Evolutionary conservation across 2,888 invertebrate species (phyloP), one percentile per base, ranked within the genome.

Genomic region (Tillus elongatus): DNA sequence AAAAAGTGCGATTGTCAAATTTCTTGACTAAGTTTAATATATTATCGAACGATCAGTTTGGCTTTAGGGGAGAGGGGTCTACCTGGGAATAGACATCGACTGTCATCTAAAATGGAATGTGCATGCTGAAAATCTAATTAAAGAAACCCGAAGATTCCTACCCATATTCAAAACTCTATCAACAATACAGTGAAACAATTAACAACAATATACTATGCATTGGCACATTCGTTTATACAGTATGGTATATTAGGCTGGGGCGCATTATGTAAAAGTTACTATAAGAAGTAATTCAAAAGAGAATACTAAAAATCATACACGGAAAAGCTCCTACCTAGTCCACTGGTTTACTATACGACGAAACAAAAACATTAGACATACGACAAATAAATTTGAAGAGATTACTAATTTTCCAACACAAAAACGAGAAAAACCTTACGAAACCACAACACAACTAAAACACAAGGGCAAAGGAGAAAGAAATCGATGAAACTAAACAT

Each of bases 201-300:
- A n/a, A n/a, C n/a, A n/a, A n/a, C n/a, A n/a, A n/a, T n/a, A n/a
- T n/a, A n/a, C n/a, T n/a, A n/a, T n/a, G n/a, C n/a, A n/a, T n/a
- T 19, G 24, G 6, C 24, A 19, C n/a, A 19, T 19, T 19, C 24
- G 24, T 19, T 19, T n/a, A n/a, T n/a, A n/a, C n/a, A n/a, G n/a
- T n/a, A n/a, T n/a, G n/a, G n/a, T n/a, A n/a, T n/a, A n/a, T 19
- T 19, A 19, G n/a, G 24, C 24, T 19, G 24, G 24, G 24, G 24
- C n/a, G 24, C 6, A 8, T 6, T 6, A 19, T 6, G 6, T 19
- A n/a, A 19, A 6, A 19, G 6, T 19, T n/a, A 19, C 24, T 19
- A 8, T 6, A 19, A 19, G 24, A 19, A 19, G 24, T 19, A 19
- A 8, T 19, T 8, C 24, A 19, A n/a, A 19, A n/a, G n/a, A 19